A percentile compares a stretch with the other conserved stretches of the same genome.
These are phyloP conservation scores for Leucophenga maculata DNA, from an alignment of 2,888 invertebrate species.

Conservation along the genomic window DNA sequence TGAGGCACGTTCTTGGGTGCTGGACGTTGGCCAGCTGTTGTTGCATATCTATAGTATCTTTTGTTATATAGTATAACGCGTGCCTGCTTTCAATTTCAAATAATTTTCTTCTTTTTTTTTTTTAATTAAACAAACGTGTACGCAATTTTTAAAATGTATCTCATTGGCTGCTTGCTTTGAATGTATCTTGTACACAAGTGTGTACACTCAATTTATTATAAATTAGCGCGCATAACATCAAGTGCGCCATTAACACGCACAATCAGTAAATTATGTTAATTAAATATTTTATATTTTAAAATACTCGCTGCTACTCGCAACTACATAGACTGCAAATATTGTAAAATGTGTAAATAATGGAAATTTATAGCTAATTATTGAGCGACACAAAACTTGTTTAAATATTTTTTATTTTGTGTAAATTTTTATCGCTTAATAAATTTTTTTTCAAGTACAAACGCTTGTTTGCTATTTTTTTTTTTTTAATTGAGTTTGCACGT, in stretches of 20 bases:
- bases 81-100: conserved; percentile 6
- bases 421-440: too few species aligned
- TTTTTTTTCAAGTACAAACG: too few species aligned
- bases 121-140: conserved; percentile 9
- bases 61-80: neutral
- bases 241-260: neutral
- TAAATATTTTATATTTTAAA: neutral
- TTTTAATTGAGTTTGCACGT: too few species aligned
- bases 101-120: neutral
- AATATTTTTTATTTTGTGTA: too few species aligned
- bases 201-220: too few species aligned
- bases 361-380: conserved; percentile 10
- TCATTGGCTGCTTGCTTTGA: too few species aligned
- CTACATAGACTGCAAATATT: neutral
- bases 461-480: too few species aligned
- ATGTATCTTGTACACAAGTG: too few species aligned
- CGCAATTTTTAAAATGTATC: conserved; percentile 3
- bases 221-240: too few species aligned
- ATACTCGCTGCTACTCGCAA: too few species aligned
- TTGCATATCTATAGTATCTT: neutral
- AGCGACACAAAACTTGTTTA: neutral
- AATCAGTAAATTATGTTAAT: conserved; percentile 9
- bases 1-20: neutral
- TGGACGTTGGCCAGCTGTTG: neutral
- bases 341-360: neutral